These are phyloP conservation scores for Zosterops pallidus DNA, from an alignment of 2,113 vertebrate species.

Conservation along the genomic window DNA sequence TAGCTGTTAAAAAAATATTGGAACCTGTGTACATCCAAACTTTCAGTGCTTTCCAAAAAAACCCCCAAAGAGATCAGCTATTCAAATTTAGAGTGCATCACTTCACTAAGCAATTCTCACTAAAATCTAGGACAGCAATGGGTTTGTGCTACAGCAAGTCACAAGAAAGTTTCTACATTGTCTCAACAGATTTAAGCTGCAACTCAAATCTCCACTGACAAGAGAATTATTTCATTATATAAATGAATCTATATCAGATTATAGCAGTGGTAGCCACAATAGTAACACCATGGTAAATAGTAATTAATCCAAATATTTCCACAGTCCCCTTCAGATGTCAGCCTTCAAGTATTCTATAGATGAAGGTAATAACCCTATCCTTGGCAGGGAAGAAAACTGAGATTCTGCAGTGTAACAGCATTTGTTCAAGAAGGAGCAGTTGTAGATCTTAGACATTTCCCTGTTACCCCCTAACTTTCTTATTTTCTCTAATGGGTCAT, in stretches of 20 bases:
- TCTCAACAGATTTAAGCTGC: neutral
- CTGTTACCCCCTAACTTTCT: neutral
- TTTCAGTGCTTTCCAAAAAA: neutral
- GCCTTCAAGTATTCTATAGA: neutral
- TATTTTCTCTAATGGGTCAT: neutral
- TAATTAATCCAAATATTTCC: neutral
- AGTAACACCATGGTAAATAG: neutral
- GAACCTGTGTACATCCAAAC: neutral
- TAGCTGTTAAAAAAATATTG: neutral
- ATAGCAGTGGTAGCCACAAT: neutral
- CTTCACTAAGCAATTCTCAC: neutral
- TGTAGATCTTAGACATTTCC: neutral
- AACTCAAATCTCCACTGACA: neutral
- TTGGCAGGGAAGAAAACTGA: neutral
- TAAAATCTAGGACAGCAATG: neutral
- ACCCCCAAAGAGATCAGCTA: neutral
- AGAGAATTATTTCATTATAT: neutral
- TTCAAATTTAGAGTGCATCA: neutral
- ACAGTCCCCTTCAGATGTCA: neutral
- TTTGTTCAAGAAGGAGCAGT: neutral
- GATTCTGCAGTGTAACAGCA: neutral
- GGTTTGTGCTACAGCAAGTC: neutral
- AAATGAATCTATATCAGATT: neutral
- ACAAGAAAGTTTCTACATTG: neutral
- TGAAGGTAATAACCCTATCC: neutral